A percentile compares a stretch with the other conserved stretches of the same genome.
These are phyloP conservation scores for Pelobates cultripes DNA, from an alignment of 2,797 vertebrate genomes.

Conservation along the genomic window DNA sequence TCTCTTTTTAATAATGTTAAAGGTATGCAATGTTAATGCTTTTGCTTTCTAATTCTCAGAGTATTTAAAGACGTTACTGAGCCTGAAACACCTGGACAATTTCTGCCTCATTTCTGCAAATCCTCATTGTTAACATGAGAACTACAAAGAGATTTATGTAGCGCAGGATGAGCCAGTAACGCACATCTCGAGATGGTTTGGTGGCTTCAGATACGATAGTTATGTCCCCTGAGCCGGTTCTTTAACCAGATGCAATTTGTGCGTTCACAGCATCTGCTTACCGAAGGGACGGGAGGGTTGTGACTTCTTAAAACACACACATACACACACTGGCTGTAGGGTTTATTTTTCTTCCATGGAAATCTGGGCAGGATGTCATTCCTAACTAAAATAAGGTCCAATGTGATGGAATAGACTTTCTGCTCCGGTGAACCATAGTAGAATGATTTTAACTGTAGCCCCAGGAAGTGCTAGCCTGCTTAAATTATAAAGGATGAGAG, in stretches of 20 bases:
- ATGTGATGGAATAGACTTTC: conserved; percentile 35
- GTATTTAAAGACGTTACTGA: background rate
- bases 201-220: background rate
- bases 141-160: conserved; percentile 1
- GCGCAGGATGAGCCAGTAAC: background rate
- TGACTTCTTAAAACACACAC: background rate
- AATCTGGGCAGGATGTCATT: conserved; percentile 43
- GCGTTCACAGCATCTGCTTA: conserved; percentile 19
- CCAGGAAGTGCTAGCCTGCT: conserved; percentile 37
- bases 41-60: background rate
- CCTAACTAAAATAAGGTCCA: conserved; percentile 44
- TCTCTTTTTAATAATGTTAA: too few relatives aligned
- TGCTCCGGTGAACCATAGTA: conserved; percentile 39
- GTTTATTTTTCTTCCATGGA: conserved; percentile 5
- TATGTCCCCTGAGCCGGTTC: background rate
- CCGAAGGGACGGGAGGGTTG: background rate
- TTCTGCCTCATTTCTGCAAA: background rate
- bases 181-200: background rate
- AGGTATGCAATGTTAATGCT: too few relatives aligned
- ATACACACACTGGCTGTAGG: too few relatives aligned
- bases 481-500: conserved; percentile 48
- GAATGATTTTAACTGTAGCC: conserved; percentile 42
- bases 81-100: background rate
- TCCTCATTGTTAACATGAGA: background rate
- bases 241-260: conserved; percentile 4